A percentile compares a stretch with the other conserved stretches of the same genome.
These are phyloP conservation scores for Tychaedon coryphoeus DNA, from an alignment of 2,113 vertebrate genomes.

Conservation along the genomic window DNA sequence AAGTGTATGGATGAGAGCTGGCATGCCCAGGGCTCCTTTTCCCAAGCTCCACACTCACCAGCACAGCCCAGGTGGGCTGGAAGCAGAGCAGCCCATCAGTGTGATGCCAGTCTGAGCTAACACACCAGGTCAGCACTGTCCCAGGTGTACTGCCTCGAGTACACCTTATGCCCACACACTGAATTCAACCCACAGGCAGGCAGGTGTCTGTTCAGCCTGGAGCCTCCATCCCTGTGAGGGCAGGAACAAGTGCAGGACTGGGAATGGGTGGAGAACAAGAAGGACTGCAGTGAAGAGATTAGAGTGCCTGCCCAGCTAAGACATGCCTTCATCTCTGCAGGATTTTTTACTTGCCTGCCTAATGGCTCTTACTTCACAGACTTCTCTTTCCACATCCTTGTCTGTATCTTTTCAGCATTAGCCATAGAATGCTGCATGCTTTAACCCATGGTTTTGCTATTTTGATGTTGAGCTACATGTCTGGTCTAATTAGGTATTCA, in stretches of 20 bases:
- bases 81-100: neutral
- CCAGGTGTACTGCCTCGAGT: neutral
- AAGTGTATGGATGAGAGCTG: neutral
- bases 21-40: neutral
- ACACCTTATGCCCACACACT: neutral
- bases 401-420: neutral
- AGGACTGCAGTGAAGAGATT: neutral
- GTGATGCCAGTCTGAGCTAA: neutral
- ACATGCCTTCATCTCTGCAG: constrained; percentile 18
- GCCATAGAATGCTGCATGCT: neutral
- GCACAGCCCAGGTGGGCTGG: neutral
- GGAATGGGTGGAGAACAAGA: neutral
- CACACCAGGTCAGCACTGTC: neutral
- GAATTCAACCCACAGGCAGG: neutral
- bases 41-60: neutral
- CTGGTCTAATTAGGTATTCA: constrained; percentile 39
- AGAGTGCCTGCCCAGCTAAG: neutral
- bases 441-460: neutral
- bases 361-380: constrained; percentile 19
- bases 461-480: constrained; percentile 3
- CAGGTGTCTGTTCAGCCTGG: neutral
- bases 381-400: neutral
- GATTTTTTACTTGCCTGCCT: constrained; percentile 1
- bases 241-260: neutral
- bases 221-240: neutral